A percentile compares a stretch with the other conserved stretches of the same genome.
These are phyloP conservation scores for Oryzias celebensis DNA, from an alignment of 2,113 vertebrate genomes.

Conservation along the genomic window DNA sequence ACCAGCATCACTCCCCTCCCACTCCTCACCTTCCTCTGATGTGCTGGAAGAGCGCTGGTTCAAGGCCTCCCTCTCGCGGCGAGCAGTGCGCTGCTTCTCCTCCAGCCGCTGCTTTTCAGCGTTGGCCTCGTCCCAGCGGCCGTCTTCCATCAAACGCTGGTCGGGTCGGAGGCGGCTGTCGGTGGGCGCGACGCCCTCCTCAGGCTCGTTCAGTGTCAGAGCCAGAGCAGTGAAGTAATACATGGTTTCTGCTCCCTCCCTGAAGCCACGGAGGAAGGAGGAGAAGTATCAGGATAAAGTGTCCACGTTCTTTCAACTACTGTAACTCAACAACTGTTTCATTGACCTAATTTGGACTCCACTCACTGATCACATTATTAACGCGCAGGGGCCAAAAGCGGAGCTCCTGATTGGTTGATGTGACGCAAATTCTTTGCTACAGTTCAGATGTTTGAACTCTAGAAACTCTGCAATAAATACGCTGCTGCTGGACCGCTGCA, in stretches of 20 bases:
- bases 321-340: no score
- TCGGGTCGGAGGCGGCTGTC: slow-evolving; percentile 92
- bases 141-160: slow-evolving; percentile 95
- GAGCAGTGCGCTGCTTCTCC: slow-evolving; percentile 89
- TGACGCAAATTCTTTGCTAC: no score
- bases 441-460: no score
- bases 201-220: slow-evolving; percentile 87
- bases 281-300: not conserved
- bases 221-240: slow-evolving; percentile 95
- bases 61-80: slow-evolving; percentile 84
- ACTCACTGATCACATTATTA: no score
- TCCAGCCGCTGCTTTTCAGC: slow-evolving; percentile 92
- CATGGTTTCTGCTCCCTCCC: slow-evolving; percentile 93
- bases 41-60: slow-evolving; percentile 73
- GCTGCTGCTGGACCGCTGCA: no score
- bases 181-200: slow-evolving; percentile 85
- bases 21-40: slow-evolving; percentile 78
- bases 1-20: not conserved
- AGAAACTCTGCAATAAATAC: no score
- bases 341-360: no score
- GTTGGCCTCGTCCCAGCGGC: slow-evolving; percentile 96
- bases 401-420: no score
- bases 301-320: no score
- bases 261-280: slow-evolving; percentile 28
- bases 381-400: no score